phyloP scores from a whole-genome alignment of 2,888 invertebrate species.

The Eugnorisma glareosa region DNA sequence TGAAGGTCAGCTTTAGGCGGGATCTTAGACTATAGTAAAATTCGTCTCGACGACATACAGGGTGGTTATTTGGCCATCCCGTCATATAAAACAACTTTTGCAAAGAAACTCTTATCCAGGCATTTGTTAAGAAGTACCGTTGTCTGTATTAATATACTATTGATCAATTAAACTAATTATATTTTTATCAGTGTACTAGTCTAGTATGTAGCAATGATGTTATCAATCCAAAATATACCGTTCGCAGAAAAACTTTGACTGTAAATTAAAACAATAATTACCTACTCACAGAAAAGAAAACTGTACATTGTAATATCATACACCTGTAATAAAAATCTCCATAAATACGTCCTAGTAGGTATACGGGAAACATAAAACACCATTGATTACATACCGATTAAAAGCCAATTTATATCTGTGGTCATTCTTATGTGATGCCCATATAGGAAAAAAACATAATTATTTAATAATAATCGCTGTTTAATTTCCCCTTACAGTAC shows the following conservation, averaged over 20 bases:
- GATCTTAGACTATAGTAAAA: too few relatives aligned
- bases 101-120: too few relatives aligned
- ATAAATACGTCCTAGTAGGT: neutral
- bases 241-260: neutral
- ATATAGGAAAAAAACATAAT: neutral
- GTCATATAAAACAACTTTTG: too few relatives aligned
- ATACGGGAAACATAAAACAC: constrained; percentile 1
- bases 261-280: neutral
- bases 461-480: constrained; percentile 23
- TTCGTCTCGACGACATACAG: too few relatives aligned
- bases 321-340: neutral
- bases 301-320: neutral
- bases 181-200: neutral
- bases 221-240: neutral
- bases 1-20: too few relatives aligned
- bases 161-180: neutral
- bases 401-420: constrained; percentile 15
- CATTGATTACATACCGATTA: constrained; percentile 31
- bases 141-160: too few relatives aligned
- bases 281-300: neutral
- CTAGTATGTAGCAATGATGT: neutral
- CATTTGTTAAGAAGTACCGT: too few relatives aligned
- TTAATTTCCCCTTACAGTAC: constrained; percentile 5
- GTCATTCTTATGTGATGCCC: constrained; percentile 20
- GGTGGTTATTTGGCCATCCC: too few relatives aligned